Evolutionary conservation across 2,888 invertebrate genomes (phyloP).

Genomic region (Yponomeuta malinellus): DNA sequence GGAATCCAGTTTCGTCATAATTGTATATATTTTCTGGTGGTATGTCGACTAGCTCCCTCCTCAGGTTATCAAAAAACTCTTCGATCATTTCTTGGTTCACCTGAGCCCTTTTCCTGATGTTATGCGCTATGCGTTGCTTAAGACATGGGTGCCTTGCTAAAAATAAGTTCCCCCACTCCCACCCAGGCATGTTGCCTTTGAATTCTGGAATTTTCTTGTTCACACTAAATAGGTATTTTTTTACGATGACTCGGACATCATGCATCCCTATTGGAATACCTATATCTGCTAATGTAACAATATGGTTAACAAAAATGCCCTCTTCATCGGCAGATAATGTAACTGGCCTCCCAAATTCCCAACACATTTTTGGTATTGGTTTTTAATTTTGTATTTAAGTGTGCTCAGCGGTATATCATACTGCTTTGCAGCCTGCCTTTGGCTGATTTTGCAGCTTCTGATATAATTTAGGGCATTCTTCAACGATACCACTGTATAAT

Average conservation of each 20-base stretch:
- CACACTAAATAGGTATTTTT: conserved; percentile 15
- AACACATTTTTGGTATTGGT: conserved; percentile 20
- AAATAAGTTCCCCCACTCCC: conserved; percentile 22
- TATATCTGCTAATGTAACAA: conserved; percentile 22
- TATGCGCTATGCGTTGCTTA: conserved; percentile 16
- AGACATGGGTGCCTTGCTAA: conserved; percentile 19
- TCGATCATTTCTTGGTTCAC: conserved; percentile 6
- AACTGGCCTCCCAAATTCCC: conserved; percentile 17
- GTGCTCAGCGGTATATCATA: conserved; percentile 21
- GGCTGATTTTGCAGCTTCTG: conserved; percentile 17
- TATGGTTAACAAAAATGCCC: conserved; percentile 21
- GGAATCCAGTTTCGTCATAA: conserved; percentile 26
- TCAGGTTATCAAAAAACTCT: conserved; percentile 2
- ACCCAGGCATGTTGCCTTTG: conserved; percentile 21
- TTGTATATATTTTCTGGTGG: conserved; percentile 23
- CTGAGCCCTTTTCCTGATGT: conserved; percentile 8
- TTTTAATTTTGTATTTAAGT: conserved; percentile 21
- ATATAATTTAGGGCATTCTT: conserved; percentile 17
- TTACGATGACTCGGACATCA: conserved; percentile 12
- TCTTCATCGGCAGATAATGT: conserved; percentile 20
- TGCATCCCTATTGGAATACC: conserved; percentile 22
- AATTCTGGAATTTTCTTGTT: conserved; percentile 23
- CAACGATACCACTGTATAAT: conserved; percentile 14
- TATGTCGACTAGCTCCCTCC: neutral
- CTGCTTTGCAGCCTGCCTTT: conserved; percentile 16